A percentile compares a stretch with the other conserved stretches of the same genome.
Evolutionary conservation across 2,113 vertebrate genomes (phyloP).

Genomic region (Peucedramus taeniatus): DNA sequence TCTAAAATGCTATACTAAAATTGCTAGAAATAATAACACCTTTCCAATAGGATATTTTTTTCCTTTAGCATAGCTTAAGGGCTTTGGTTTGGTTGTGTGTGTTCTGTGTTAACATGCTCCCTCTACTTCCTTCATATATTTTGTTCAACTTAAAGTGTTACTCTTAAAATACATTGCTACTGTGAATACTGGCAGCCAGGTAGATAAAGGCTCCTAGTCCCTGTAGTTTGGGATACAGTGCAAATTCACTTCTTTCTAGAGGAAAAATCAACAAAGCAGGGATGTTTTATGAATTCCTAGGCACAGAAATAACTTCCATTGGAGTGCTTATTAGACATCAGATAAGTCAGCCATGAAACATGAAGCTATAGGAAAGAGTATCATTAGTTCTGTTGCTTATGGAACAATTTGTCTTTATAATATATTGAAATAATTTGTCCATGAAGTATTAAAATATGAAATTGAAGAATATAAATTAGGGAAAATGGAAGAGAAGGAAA

Average conservation of each 20-base stretch:
- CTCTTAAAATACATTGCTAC: background rate
- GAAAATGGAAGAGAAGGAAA: background rate
- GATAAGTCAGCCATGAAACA: background rate
- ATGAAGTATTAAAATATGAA: background rate
- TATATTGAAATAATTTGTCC: background rate
- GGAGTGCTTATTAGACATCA: background rate
- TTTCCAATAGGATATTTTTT: background rate
- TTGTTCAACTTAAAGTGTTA: background rate
- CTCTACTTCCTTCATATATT: background rate
- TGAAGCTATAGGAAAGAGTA: background rate
- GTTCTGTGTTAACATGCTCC: accelerated
- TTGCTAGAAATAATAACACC: background rate
- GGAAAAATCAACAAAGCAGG: background rate
- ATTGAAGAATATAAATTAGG: background rate
- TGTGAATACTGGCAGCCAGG: background rate
- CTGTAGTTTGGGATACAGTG: background rate
- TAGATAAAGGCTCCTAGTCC: background rate
- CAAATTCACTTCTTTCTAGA: background rate
- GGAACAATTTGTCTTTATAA: background rate
- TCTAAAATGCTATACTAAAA: background rate
- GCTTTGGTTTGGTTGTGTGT: background rate
- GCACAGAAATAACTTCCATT: background rate
- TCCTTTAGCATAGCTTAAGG: background rate
- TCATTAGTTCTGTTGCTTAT: background rate
- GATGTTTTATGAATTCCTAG: background rate